Conservation (phyloP, 2,888 invertebrate species). For the Trissoscelio sp. region DNA sequence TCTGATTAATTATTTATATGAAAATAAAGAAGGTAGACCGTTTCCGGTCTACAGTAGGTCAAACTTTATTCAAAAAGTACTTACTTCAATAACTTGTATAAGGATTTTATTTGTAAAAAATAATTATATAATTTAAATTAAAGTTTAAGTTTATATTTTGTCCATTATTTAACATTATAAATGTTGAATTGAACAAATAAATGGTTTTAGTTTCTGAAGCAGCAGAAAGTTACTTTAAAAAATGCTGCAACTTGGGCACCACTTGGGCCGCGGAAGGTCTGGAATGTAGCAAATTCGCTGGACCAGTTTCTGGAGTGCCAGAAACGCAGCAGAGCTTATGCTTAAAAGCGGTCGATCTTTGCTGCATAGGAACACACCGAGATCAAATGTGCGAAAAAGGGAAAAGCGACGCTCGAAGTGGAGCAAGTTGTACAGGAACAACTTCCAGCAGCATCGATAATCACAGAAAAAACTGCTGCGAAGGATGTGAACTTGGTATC, state of each 20-base stretch:
- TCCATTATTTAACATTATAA: no score
- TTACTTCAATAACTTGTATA: no score
- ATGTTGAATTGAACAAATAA: no score
- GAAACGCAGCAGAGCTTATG: constrained; percentile 86
- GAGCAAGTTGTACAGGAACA: constrained; percentile 79
- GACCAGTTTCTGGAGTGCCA: constrained; percentile 85
- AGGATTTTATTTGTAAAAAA: no score
- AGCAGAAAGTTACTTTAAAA: constrained; percentile 52
- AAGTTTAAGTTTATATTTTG: no score
- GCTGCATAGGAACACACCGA: constrained; percentile 85
- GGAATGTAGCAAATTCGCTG: constrained; percentile 84
- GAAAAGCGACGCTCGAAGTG: constrained; percentile 84
- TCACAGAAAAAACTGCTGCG: constrained; percentile 81
- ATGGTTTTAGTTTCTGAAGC: constrained; percentile 13
- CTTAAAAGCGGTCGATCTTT: constrained; percentile 86
- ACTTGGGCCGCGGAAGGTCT: constrained; percentile 84
- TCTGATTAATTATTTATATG: constrained; percentile 40
- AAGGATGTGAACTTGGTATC: constrained; percentile 81
- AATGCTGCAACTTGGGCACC: constrained; percentile 85
- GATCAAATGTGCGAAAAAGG: constrained; percentile 85
- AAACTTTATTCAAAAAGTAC: constrained; percentile 13
- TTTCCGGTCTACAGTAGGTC: constrained; percentile 19
- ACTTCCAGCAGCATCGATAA: constrained; percentile 72
- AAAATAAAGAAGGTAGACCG: constrained; percentile 29
- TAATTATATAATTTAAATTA: no score